Evolutionary conservation across 2,113 vertebrate species (phyloP).

Genomic region (Campylomormyrus numenius): DNA sequence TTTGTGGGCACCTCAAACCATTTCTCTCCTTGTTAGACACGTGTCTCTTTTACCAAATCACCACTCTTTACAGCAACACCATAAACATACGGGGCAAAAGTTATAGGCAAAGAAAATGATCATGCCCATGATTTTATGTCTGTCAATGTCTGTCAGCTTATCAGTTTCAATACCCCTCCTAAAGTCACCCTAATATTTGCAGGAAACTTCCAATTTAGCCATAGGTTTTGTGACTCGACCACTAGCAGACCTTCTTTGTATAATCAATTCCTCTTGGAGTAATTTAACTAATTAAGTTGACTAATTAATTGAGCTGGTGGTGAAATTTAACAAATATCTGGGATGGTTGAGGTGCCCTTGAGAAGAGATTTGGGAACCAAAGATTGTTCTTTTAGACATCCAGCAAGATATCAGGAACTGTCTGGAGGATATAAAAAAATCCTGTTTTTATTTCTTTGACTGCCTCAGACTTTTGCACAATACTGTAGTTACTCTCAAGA

Average conservation of each 20-base stretch:
- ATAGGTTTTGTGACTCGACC: background rate
- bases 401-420: background rate
- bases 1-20: background rate
- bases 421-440: background rate
- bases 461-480: background rate
- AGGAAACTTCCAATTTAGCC: background rate
- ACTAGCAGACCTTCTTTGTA: background rate
- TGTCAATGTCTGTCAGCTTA: background rate
- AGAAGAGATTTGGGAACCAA: background rate
- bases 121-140: background rate
- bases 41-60: background rate
- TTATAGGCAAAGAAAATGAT: background rate
- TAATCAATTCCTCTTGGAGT: background rate
- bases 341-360: background rate
- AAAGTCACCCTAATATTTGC: background rate
- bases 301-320: background rate
- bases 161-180: background rate
- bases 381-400: background rate
- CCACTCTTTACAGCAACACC: background rate
- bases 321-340: background rate
- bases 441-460: background rate
- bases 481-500: background rate
- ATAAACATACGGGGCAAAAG: background rate
- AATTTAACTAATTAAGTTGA: background rate
- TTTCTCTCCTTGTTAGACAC: background rate